Conservation (phyloP, 37 sponge, comb jelly and placozoan genomes). For the Tethya wilhelma region DNA sequence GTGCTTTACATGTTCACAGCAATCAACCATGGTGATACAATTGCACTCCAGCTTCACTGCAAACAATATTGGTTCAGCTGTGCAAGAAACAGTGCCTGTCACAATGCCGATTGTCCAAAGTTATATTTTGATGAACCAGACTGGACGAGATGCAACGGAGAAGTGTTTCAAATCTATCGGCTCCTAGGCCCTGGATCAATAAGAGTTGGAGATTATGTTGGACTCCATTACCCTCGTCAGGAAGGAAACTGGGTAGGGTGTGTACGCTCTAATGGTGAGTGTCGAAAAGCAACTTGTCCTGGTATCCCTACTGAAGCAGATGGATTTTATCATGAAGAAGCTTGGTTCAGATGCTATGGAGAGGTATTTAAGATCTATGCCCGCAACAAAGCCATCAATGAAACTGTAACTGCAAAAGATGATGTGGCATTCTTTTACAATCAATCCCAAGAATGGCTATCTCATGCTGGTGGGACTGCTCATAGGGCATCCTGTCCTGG, state of each 20-base stretch:
- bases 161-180: not conserved
- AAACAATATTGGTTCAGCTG: no score
- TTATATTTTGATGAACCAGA: not conserved
- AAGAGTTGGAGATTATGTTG: conserved; percentile 1
- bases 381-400: not conserved
- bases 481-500: not conserved
- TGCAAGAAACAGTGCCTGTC: no score
- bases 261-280: not conserved
- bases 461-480: no score
- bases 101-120: not conserved
- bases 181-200: not conserved
- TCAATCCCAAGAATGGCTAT: not conserved
- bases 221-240: conserved; percentile 6
- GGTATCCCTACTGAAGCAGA: not conserved
- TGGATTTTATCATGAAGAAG: not conserved
- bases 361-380: conserved; percentile 16
- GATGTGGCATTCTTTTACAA: not conserved
- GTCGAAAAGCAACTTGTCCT: conserved; percentile 2
- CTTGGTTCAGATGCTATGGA: not conserved
- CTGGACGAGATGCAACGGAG: not conserved
- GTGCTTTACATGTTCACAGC: no score
- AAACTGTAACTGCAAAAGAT: not conserved
- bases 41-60: no score
- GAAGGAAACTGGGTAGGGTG: conserved; percentile 10
- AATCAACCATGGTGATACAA: no score